Conservation (phyloP, 2,797 vertebrate genomes). For the Loris lydekkerianus region DNA sequence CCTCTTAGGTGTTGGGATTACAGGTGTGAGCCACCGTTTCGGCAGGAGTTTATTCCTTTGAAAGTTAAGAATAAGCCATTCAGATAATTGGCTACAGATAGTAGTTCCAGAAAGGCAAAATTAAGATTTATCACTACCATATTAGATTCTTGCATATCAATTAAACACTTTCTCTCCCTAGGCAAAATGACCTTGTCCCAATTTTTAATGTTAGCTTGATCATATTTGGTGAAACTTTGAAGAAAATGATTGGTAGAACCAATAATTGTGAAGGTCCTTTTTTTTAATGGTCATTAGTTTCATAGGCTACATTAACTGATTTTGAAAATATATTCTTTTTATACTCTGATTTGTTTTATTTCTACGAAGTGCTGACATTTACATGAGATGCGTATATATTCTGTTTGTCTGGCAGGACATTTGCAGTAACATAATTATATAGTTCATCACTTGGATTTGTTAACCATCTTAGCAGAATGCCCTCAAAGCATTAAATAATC, state of each 20-base stretch:
- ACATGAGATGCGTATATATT: background rate
- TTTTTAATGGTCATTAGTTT: constrained; percentile 2
- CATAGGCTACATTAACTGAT: background rate
- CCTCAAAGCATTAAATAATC: constrained; percentile 76
- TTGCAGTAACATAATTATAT: background rate
- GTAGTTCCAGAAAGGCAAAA: background rate
- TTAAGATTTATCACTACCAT: background rate
- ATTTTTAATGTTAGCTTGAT: constrained; percentile 35
- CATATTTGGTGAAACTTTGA: constrained; percentile 40
- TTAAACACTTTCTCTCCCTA: constrained; percentile 7
- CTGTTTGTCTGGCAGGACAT: background rate
- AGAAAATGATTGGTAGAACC: constrained; percentile 12
- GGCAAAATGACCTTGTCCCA: background rate
- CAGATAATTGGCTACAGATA: background rate
- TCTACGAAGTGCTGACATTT: constrained; percentile 38
- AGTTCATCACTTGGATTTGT: background rate
- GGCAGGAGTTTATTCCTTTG: background rate
- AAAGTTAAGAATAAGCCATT: background rate
- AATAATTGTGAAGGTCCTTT: constrained; percentile 37
- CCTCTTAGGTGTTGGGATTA: too few relatives aligned
- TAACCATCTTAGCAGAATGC: constrained; percentile 76
- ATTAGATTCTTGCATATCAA: constrained; percentile 14
- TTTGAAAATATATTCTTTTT: constrained; percentile 46
- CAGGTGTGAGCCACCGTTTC: too few relatives aligned
- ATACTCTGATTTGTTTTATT: constrained; percentile 6